Evolutionary conservation across 1,140 invertebrate genomes (phyloP), one percentile per base, ranked within the genome.

Genomic region (Plectrocnemia conspersa): DNA sequence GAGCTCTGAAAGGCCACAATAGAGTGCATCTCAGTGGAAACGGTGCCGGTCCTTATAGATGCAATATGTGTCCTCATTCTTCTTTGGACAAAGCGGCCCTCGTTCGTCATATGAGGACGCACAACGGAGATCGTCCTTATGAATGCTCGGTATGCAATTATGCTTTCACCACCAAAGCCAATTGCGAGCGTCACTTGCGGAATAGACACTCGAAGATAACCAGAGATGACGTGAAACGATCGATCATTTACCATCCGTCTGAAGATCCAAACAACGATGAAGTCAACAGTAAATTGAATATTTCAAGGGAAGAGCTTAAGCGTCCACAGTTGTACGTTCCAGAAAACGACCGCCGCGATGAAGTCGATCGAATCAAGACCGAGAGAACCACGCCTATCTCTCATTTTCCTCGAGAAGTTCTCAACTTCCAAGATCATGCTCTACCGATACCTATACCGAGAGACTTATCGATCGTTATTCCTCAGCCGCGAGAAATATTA

Each of bases 141-240:
- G 90, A 96, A 66, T 97, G 95, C 65, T 82, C 84, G 1, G 79
- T 96, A 1, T 98, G 95, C 70, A 91, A 92, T 63, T 96, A 91
- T 63, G 91, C 93, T 1, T 98, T 97, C 69, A 97, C 94, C 1
- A 98, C 94, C 0, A 97, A 97, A 71, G 83, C 89, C 0, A 93
- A 93, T 63, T 93, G 89, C 65, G 89, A 93, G 69, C 72, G 89
- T 1, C 89, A 98, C 77, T 77, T 97, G 66, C 76, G 93, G 65
- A 89, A 97, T 76, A 77, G 91, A 1, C 94, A 98, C 65, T 83
- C 86, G 0, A 88, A 93, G 75, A 76, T 83, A 36, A 81, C 84
- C 2, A 81, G 91, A 38, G 88, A 93, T 52, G 90, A 93, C 58
- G 83, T 95, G 0, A 91, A 93, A 65, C 83, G 82, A 32, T 82